Conservation (phyloP, 2,113 vertebrate genomes). For the Macquaria australasica region DNA sequence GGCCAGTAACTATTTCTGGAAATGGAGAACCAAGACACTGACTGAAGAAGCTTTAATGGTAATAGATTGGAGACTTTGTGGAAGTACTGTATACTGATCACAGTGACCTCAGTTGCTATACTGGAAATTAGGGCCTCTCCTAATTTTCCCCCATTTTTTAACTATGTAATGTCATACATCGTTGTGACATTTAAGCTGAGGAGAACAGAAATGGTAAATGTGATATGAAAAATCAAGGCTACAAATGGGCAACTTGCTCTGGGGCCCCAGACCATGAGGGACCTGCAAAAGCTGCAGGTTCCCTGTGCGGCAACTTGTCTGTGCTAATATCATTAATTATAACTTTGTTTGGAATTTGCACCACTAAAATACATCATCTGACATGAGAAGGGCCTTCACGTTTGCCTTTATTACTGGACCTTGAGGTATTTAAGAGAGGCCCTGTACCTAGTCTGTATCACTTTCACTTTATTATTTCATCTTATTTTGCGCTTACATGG, state of each 20-base stretch:
- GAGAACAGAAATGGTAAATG: not conserved
- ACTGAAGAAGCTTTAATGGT: not conserved
- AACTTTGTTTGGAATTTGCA: not conserved
- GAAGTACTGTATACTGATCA: too few species aligned
- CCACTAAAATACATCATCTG: not conserved
- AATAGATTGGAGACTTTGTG: not conserved
- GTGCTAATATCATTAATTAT: not conserved
- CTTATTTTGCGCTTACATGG: not conserved
- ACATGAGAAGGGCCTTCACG: not conserved
- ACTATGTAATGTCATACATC: not conserved
- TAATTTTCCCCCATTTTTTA: not conserved
- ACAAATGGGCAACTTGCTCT: not conserved
- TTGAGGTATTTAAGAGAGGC: too few species aligned
- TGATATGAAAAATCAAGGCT: not conserved
- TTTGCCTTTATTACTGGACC: not conserved
- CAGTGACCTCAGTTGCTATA: not conserved
- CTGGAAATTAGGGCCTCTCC: not conserved
- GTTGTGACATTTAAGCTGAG: not conserved
- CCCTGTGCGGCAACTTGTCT: not conserved
- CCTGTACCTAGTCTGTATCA: not conserved
- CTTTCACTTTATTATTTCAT: not conserved
- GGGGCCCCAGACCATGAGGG: not conserved
- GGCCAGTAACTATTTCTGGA: constrained; percentile 2
- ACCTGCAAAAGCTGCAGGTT: not conserved
- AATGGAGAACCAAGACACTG: constrained; percentile 8